Evolutionary conservation across 92 coral and sea anemone species (phyloP), one percentile per base, ranked within the genome.

Genomic region (Porites rus): DNA sequence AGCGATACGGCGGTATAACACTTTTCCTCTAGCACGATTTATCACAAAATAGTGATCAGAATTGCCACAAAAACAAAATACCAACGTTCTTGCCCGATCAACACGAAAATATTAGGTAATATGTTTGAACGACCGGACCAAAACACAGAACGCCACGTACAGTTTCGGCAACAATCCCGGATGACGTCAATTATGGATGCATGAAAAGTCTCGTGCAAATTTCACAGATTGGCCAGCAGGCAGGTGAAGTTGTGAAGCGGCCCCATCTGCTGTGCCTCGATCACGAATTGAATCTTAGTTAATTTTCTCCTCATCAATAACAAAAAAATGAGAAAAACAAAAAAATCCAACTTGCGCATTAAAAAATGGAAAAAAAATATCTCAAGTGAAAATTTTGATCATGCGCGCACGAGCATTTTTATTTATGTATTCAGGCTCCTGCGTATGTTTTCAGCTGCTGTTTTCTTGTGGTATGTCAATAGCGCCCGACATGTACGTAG

Each of bases 111-210:
- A 69, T 81, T 81, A 70, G 86, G 77, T 69, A 71, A 81, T 65
- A 24, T 6, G n/a, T 68, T 50, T 78, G 58, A 38, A 2, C 51
- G 17, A 63, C 65, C 65, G 18, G 65, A 28, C 25, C 84, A 73
- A 72, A 90, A 66, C 87, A 80, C 75, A 16, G 63, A 75, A 22
- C 91, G 96, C 94, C 96, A 91, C 96, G 94, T 93, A 91, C 88
- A 85, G 90, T 79, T 89, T 86, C 21, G 72, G 77, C n/a, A 79
- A 90, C 90, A 90, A 86, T 90, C 83, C 87, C 84, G 87, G 82
- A 86, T 86, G 87, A 90, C 90, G 93, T 90, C 82, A 82, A 21
- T 59, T 83, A 83, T 60, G 80, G 53, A 61, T 83, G 80, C 87
- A 83, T 83, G 80, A 72, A 60, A 62, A 25, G 73, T 83, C 80